These are phyloP conservation scores for Glyphotaelius pellucidus DNA, from an alignment of 2,888 invertebrate species.

Conservation along the genomic window DNA sequence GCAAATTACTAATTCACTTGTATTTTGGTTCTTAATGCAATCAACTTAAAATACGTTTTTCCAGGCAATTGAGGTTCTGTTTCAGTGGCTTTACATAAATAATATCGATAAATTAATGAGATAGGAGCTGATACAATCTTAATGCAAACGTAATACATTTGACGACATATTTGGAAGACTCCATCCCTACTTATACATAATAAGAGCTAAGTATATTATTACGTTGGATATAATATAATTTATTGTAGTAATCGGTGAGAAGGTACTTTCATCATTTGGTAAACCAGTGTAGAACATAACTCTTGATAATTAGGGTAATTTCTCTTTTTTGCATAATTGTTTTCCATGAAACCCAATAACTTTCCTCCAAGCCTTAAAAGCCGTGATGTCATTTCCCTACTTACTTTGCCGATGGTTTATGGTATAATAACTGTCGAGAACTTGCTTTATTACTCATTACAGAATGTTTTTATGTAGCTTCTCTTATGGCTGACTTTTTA, in stretches of 20 bases:
- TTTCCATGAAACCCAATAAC: constrained; percentile 1
- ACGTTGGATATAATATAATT: background rate
- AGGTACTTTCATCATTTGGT: background rate
- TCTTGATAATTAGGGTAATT: background rate
- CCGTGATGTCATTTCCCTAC: background rate
- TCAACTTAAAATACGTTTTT: background rate
- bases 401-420: background rate
- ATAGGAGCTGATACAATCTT: too few species aligned
- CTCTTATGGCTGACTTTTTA: background rate
- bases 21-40: too few species aligned
- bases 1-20: too few species aligned
- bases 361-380: background rate
- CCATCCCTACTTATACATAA: too few species aligned
- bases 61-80: background rate
- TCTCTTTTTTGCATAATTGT: background rate
- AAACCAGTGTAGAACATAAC: background rate
- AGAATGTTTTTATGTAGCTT: background rate
- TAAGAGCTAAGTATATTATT: too few species aligned
- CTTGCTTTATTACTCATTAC: background rate
- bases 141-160: too few species aligned
- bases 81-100: background rate
- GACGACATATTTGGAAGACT: too few species aligned
- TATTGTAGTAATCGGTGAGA: background rate
- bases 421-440: background rate
- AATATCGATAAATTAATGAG: background rate